Evolutionary conservation across 1,140 invertebrate species (phyloP), one percentile per base, ranked within the genome.

Genomic region (Danaus melanippus): DNA sequence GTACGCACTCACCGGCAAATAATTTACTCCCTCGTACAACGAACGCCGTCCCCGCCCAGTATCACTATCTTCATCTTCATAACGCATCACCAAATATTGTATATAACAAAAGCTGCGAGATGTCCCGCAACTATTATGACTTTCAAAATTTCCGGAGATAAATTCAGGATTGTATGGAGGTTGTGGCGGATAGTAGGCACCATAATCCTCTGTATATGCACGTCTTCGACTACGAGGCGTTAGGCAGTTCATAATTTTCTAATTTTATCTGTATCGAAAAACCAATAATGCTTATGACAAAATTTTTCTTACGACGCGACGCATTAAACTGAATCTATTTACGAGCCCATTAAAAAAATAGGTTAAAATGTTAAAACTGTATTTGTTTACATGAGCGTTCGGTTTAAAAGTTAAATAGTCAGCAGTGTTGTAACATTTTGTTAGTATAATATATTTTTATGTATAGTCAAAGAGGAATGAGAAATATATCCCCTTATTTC

Each of bases 21-120:
- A 79, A 72, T 81, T 78, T 64, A 84, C 79, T 66, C 80, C 79
- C 69, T 83, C 80, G 63, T 82, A 84, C 48, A 85, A 60, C 55
- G 80, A 83, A 55, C 68, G 69, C 53, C 77, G 74, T 61, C 69
- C 66, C 69, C 69, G 71, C 71, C 64, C 73, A 42, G 54, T 58
- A n/a, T n/a, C n/a, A 53, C 74, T 69, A 49, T 69, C 64, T 49
- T 67, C 56, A 50, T 58, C 60, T 51, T 65, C 66, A 57, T 63
- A 66, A 55, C 56, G 54, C 53, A 48, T 71, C 65, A 55, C 43
- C 52, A 60, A 55, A 51, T 71, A 65, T 40, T 53, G 49, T 45
- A 76, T 60, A 39, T 70, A 56, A 48, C 53, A 64, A 42, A 62
- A 49, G 44, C 48, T 67, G 66, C 66, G 72, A 44, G 44, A 46